phyloP scores from a whole-genome alignment of 2,888 invertebrate species.

The Orthosia gracilis region DNA sequence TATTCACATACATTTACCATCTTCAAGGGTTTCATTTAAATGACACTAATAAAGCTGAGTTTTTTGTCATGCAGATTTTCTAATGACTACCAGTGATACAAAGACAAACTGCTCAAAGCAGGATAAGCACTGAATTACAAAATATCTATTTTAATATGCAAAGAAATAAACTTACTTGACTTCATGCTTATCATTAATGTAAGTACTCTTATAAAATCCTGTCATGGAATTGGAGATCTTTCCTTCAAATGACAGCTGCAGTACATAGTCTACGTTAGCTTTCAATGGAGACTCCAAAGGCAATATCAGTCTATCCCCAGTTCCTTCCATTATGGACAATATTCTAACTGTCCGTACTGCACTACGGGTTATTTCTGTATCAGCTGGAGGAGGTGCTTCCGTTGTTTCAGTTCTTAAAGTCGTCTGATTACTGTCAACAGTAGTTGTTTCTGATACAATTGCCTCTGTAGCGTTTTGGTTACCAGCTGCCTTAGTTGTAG shows the following conservation, averaged over 20 bases:
- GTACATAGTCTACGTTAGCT: slow-evolving; percentile 88
- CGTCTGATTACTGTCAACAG: slow-evolving; percentile 45
- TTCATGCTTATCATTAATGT: slow-evolving; percentile 86
- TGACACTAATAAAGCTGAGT: background rate
- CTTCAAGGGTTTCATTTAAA: background rate
- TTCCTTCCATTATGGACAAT: slow-evolving; percentile 75
- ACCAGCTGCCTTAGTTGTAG: slow-evolving; percentile 29
- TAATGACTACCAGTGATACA: background rate
- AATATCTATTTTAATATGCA: background rate
- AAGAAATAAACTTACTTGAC: slow-evolving; percentile 80
- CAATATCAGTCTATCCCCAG: slow-evolving; percentile 83
- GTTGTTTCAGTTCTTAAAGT: slow-evolving; percentile 48
- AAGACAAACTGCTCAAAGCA: background rate
- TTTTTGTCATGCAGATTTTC: slow-evolving; percentile 4
- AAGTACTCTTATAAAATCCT: slow-evolving; percentile 93
- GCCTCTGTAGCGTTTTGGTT: slow-evolving; percentile 44
- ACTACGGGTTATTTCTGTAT: slow-evolving; percentile 84
- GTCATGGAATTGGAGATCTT: slow-evolving; percentile 91
- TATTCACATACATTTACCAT: background rate
- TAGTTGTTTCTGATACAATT: slow-evolving; percentile 48
- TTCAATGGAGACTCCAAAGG: slow-evolving; percentile 82
- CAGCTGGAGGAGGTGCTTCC: slow-evolving; percentile 57
- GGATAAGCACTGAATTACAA: background rate
- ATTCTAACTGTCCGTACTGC: slow-evolving; percentile 82
- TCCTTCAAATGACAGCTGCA: slow-evolving; percentile 90